Evolutionary conservation across 2,113 vertebrate species (phyloP).

Genomic region (Apteryx mantelli): DNA sequence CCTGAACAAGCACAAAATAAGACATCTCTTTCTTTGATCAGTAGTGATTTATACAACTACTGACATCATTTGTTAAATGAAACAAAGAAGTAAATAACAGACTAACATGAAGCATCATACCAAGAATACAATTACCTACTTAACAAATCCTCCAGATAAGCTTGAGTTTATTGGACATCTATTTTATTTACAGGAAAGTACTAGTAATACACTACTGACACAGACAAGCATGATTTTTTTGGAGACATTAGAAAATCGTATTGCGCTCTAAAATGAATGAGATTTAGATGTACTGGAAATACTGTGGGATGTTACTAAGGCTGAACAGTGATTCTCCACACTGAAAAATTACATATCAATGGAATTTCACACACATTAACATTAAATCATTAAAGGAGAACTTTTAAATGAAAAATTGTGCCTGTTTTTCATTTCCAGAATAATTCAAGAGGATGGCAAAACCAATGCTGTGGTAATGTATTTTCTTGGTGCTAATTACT

Average conservation of each 20-base stretch:
- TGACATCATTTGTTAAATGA: neutral
- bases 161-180: neutral
- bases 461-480: neutral
- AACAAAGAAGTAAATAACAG: neutral
- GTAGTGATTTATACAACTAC: neutral
- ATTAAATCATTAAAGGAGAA: neutral
- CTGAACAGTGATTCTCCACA: neutral
- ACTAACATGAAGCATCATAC: neutral
- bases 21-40: neutral
- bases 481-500: neutral
- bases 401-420: neutral
- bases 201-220: neutral
- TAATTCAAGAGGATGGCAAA: neutral
- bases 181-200: neutral
- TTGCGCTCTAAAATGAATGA: neutral
- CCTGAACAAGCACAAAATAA: neutral
- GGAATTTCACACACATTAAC: neutral
- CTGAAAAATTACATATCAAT: accelerated
- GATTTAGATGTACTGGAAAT: neutral
- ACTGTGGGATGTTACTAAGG: neutral
- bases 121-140: neutral
- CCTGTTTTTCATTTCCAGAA: neutral
- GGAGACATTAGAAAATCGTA: neutral
- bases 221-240: neutral
- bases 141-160: neutral